These are phyloP conservation scores for Drosophila melanica DNA, from an alignment of 1,140 invertebrate species.

Conservation along the genomic window DNA sequence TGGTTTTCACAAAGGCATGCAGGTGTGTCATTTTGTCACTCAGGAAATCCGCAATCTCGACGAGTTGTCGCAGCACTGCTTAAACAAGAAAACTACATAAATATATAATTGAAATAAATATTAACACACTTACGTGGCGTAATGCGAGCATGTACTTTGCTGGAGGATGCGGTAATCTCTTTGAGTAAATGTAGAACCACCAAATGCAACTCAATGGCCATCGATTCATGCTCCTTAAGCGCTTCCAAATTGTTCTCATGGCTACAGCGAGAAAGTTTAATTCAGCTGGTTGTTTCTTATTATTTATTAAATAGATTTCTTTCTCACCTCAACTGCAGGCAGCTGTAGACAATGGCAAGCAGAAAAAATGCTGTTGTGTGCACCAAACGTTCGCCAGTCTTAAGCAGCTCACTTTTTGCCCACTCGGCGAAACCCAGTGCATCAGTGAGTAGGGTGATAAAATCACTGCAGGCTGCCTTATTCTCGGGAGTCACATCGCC, in stretches of 20 bases:
- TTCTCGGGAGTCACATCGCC: neutral
- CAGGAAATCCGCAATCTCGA: conserved; percentile 28
- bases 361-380: conserved; percentile 40
- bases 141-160: conserved; percentile 16
- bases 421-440: conserved; percentile 24
- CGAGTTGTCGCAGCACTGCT: conserved; percentile 49
- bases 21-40: conserved; percentile 15
- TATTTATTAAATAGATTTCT: neutral
- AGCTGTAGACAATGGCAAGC: conserved; percentile 37
- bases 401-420: conserved; percentile 15
- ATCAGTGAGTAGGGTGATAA: conserved; percentile 17
- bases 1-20: conserved; percentile 39
- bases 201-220: conserved; percentile 36
- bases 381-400: conserved; percentile 37
- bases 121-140: conserved; percentile 33
- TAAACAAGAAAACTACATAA: neutral
- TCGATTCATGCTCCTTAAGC: conserved; percentile 5
- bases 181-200: conserved; percentile 33
- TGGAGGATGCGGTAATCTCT: conserved; percentile 1
- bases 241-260: neutral
- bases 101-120: neutral
- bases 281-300: neutral
- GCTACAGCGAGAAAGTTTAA: neutral
- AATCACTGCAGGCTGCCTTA: conserved; percentile 6
- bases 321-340: conserved; percentile 16